Evolutionary conservation across 2,888 invertebrate genomes (phyloP).

Genomic region (Trichogramma evanescens): DNA sequence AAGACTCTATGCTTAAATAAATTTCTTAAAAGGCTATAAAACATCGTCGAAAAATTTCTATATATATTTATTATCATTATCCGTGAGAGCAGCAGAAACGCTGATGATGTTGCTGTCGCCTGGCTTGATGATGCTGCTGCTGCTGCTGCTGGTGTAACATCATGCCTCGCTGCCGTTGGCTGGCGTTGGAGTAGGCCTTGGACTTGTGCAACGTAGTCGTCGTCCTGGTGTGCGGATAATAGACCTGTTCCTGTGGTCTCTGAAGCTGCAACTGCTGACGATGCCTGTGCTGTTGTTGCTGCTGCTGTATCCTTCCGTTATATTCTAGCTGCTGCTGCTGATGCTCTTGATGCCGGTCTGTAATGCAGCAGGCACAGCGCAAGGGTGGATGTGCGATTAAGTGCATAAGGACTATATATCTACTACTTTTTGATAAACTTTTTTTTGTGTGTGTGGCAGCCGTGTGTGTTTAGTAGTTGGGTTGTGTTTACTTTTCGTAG

Average conservation of each 20-base stretch:
- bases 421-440: no score
- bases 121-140: no score
- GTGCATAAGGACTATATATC: no score
- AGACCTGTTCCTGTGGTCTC: conserved; percentile 14
- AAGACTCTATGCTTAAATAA: no score
- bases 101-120: neutral
- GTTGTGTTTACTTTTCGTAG: no score
- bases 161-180: neutral
- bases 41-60: no score
- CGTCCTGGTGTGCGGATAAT: conserved; percentile 7
- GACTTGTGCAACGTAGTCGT: no score
- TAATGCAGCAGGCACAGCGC: conserved; percentile 5
- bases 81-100: conserved; percentile 4
- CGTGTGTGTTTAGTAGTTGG: no score
- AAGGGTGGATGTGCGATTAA: no score
- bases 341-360: neutral
- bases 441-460: no score
- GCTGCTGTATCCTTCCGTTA: neutral
- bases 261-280: conserved; percentile 13
- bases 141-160: neutral
- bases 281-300: conserved; percentile 3
- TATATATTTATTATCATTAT: neutral
- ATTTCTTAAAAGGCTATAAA: no score
- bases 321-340: neutral
- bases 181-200: neutral